Evolutionary conservation across 2,888 invertebrate species (phyloP), one percentile per base, ranked within the genome.

Genomic region (Dascillus cervinus): DNA sequence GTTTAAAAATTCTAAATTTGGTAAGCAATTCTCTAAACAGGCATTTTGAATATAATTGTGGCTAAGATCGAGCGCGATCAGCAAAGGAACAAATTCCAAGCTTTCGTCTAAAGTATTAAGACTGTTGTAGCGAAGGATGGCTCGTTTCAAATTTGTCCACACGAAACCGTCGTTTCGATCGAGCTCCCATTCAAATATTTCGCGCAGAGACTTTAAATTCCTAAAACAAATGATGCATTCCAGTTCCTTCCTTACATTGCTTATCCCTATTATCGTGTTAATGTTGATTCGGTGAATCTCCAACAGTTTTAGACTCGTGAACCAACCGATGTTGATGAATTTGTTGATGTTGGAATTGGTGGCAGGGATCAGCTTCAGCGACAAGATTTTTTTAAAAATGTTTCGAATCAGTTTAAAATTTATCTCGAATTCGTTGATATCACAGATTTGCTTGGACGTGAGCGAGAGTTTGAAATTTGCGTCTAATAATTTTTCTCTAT

Each of bases 41-140:
- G 72, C 69, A 37, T 66, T 69, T n/a, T 56, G 63, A 25, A 80
- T 60, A 27, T 69, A 60, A 62, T 80, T 80, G 50, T 79, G 75
- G 39, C 78, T 77, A 19, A 80, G 56, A 58, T 79, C 77, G 26
- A 81, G 58, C 12, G 70, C 69, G 47, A 73, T 72, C 15, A 81
- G 53, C 62, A 70, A 73, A 25, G 79, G 76, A 4, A 71, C 70
- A 40, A 71, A 70, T 52, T 76, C 75, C 33, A 80, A 58, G 2
- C 75, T 75, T 23, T 40, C 38, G 49, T 77, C 77, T 4, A 79
- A 58, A 12, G 60, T 52, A 26, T 63, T 57, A 23, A 79, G 55
- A 41, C 61, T 64, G 52, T 78, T 77, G 43, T 75, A 71, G 31
- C 74, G 69, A 36, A 79, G 69, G 34, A 72, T 69, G 1, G 72